Evolutionary conservation across 2,797 vertebrate genomes (phyloP).

Genomic region (Scyliorhinus canicula): DNA sequence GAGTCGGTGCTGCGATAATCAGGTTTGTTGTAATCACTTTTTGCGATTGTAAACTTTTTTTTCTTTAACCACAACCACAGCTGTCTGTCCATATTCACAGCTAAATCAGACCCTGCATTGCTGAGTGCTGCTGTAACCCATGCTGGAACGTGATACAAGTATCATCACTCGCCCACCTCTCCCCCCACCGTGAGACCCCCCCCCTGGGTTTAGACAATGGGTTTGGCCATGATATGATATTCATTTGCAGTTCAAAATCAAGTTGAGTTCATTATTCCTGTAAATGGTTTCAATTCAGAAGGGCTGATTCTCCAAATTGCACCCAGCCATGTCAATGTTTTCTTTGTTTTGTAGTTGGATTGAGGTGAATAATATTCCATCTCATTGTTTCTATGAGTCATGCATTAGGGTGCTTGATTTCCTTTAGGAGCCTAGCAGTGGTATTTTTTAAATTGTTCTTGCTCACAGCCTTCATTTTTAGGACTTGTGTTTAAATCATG

Average conservation of each 20-base stretch:
- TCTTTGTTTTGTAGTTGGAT: slow-evolving; percentile 11
- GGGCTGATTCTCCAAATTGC: background rate
- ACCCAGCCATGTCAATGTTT: background rate
- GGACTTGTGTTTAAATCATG: background rate
- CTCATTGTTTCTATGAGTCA: background rate
- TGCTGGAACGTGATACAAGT: background rate
- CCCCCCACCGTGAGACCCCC: background rate
- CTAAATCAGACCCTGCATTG: background rate
- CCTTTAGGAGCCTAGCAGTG: background rate
- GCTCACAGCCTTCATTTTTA: background rate
- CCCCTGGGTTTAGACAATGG: background rate
- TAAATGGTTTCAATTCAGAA: background rate
- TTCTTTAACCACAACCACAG: slow-evolving; percentile 14
- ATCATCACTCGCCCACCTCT: background rate
- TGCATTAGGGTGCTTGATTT: background rate
- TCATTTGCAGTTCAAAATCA: background rate
- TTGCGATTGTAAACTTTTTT: background rate
- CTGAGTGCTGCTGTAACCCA: background rate
- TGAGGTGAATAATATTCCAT: slow-evolving; percentile 8
- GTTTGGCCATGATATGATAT: background rate
- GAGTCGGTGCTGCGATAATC: slow-evolving; percentile 10
- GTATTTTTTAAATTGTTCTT: background rate
- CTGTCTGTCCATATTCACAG: background rate
- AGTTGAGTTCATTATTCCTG: background rate
- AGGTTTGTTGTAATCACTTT: slow-evolving; percentile 13